phyloP scores from a whole-genome alignment of 1,140 invertebrate genomes.

The Bilobella aurantiaca region DNA sequence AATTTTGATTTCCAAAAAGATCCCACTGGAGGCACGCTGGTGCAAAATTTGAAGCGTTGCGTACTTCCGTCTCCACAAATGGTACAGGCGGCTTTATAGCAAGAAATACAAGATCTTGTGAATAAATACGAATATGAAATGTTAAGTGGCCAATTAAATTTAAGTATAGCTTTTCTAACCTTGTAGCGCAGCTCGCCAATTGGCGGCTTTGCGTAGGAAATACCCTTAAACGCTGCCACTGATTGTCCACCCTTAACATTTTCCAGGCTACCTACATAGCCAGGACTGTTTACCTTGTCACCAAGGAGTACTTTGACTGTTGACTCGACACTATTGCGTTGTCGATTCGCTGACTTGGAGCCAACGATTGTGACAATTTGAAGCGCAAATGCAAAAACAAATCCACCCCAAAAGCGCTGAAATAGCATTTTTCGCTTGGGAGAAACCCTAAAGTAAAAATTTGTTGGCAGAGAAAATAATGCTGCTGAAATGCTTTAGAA shows the following conservation, averaged over 20 bases:
- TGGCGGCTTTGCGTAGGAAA: slow-evolving; percentile 42
- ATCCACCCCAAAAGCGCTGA: too few species aligned
- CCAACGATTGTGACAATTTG: too few species aligned
- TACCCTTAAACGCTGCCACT: slow-evolving; percentile 37
- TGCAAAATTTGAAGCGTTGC: slow-evolving; percentile 19
- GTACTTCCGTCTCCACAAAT: slow-evolving; percentile 15
- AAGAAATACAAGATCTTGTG: too few species aligned
- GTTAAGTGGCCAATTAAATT: not conserved
- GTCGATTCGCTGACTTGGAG: not conserved
- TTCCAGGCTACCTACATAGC: slow-evolving; percentile 23
- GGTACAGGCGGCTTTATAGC: slow-evolving; percentile 29
- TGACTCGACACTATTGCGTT: not conserved
- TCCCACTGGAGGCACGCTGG: slow-evolving; percentile 26
- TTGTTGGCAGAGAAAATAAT: not conserved
- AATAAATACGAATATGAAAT: not conserved
- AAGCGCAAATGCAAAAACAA: too few species aligned
- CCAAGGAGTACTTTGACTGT: not conserved
- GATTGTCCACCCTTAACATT: slow-evolving; percentile 12
- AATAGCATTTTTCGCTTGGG: too few species aligned
- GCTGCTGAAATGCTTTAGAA: not conserved
- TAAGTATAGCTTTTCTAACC: slow-evolving; percentile 14
- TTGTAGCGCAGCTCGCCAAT: slow-evolving; percentile 39
- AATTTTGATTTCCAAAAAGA: slow-evolving; percentile 22
- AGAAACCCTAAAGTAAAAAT: too few species aligned
- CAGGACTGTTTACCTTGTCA: not conserved